Evolutionary conservation across 2,797 vertebrate genomes (phyloP).

Genomic region (Mus spretus): DNA sequence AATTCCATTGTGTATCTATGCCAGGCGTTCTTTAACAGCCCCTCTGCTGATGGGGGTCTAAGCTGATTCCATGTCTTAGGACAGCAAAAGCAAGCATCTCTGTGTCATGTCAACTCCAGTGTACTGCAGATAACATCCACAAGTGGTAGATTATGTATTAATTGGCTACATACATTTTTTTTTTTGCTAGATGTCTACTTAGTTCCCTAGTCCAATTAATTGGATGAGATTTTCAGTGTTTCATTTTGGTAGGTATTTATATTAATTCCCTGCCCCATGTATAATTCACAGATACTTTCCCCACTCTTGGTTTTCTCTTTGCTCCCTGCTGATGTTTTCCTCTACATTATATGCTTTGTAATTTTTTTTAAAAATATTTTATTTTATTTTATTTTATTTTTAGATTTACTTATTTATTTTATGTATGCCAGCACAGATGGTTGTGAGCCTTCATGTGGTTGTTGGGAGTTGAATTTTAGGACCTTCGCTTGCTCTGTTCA

Average conservation of each 20-base stretch:
- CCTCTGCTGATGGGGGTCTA: neutral
- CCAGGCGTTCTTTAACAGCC: too few relatives aligned
- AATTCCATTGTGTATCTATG: neutral
- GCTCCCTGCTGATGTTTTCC: neutral
- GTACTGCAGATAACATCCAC: neutral
- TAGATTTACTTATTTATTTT: too few relatives aligned
- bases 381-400: too few relatives aligned
- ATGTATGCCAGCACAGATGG: too few relatives aligned
- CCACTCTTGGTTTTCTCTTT: neutral
- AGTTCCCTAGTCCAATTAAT: neutral
- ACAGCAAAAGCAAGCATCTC: neutral
- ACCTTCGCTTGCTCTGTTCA: too few relatives aligned
- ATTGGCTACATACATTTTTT: neutral
- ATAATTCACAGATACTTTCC: neutral
- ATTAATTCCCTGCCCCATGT: neutral
- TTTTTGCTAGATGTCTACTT: neutral
- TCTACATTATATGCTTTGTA: neutral
- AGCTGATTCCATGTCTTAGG: neutral
- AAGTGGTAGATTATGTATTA: neutral
- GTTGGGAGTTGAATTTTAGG: too few relatives aligned
- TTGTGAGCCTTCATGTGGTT: too few relatives aligned
- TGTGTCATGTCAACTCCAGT: neutral
- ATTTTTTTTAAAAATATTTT: too few relatives aligned
- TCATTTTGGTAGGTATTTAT: neutral
- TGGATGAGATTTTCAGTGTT: neutral